A percentile compares a stretch with the other conserved stretches of the same genome.
These are phyloP conservation scores for Asobara japonica DNA, from an alignment of 1,140 invertebrate genomes.

Conservation along the genomic window DNA sequence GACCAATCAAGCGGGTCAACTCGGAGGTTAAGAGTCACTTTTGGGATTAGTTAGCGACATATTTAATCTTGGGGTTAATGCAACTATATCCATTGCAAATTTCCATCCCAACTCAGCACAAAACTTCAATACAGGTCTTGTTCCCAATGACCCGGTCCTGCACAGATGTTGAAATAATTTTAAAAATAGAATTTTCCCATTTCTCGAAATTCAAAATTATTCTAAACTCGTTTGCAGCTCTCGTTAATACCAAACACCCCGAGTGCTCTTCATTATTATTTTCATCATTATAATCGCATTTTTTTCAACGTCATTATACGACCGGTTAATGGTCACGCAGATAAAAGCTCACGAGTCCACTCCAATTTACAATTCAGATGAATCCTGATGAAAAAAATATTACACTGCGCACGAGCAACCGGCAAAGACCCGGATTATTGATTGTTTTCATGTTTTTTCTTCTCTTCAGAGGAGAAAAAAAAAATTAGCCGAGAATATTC, in stretches of 20 bases:
- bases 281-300: slow-evolving; percentile 15
- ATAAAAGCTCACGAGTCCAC: slow-evolving; percentile 11
- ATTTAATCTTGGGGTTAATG: too few relatives aligned
- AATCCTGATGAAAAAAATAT: not conserved
- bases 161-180: too few relatives aligned
- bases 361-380: slow-evolving; percentile 15
- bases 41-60: too few relatives aligned
- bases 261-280: slow-evolving; percentile 42
- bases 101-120: too few relatives aligned
- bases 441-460: not conserved
- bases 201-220: not conserved
- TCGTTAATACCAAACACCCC: slow-evolving; percentile 42
- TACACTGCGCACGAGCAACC: slow-evolving; percentile 8
- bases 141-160: too few relatives aligned
- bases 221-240: not conserved
- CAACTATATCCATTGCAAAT: too few relatives aligned
- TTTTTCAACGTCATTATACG: not conserved
- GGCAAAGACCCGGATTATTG: not conserved
- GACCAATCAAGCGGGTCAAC: too few relatives aligned
- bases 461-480: not conserved
- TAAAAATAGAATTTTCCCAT: not conserved
- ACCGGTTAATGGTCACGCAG: slow-evolving; percentile 11
- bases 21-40: too few relatives aligned
- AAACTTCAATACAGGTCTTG: too few relatives aligned
- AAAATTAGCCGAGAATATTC: not conserved